Base-by-base conservation (phyloP, 2,113 vertebrate genomes). In the Gymnorhina tibicen region DNA sequence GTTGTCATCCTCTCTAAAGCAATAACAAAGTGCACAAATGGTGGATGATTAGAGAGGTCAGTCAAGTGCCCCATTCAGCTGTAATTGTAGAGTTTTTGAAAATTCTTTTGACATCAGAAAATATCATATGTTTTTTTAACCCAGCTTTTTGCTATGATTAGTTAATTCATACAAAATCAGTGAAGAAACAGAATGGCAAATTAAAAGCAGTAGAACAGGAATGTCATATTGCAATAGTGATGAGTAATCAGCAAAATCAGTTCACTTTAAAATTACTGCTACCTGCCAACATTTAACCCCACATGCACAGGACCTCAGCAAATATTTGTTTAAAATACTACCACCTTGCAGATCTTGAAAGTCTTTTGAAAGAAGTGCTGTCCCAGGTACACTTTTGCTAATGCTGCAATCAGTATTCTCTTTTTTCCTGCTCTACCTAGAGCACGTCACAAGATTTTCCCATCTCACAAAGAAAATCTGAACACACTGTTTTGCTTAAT, bases 41-140 rank as follows among this genome's bases (percentile, higher is more conserved):
- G 88, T 84, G 86, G 85, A 86, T 96, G 95, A 96, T 97, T 94
- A 94, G 91, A 81, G 86, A 96, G 96, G 96, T 97, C 96, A 97
- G 66, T 79, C 69, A 94, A 96, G 91, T 95, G 92, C 77, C 85
- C 91, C 53, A 82, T 95, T 96, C 92, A 95, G 91, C 92, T 89
- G 66, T 95, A 96, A 95, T 96, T 96, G 95, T 93, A 84, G 95
- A 94, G 62, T 91, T 96, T 94, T 95, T 37, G 81, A 94, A 96
- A 95, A 93, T 87, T 89, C 91, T 91, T 96, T 93, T 93, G 83
- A 94, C 91, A 95, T 89, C 86, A 85, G 88, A 93, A 96, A 96
- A 95, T 81, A 96, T 81, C 86, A 23, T 94, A 62, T 55, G 67
- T 35, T 96, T 96, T 97, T 95, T 94, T 93, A 94, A 93, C 76